Evolutionary conservation across 2,888 invertebrate species (phyloP).

Genomic region (Mallateleia sp.): DNA sequence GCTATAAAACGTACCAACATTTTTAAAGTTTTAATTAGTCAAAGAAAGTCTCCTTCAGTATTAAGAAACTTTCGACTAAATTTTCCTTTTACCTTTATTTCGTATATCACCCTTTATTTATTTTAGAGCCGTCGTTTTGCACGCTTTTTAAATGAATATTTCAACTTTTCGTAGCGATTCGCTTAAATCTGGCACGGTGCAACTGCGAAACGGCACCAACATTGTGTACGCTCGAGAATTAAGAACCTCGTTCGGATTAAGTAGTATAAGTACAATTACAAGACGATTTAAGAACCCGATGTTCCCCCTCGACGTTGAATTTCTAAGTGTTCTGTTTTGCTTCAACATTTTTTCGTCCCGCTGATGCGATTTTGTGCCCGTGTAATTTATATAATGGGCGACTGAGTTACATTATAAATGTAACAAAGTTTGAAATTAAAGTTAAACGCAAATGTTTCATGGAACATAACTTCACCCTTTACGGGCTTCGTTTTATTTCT

Average conservation of each 20-base stretch:
- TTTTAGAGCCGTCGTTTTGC: constrained; percentile 16
- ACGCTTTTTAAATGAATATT: constrained; percentile 32
- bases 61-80: not conserved
- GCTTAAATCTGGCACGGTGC: constrained; percentile 24
- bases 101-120: constrained; percentile 11
- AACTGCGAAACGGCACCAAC: constrained; percentile 40
- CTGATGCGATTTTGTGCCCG: not conserved
- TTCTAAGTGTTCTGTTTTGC: constrained; percentile 48
- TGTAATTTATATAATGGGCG: constrained; percentile 45
- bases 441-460: constrained; percentile 47
- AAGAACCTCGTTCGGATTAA: constrained; percentile 61
- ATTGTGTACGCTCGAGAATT: constrained; percentile 39
- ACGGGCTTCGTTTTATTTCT: constrained; percentile 24
- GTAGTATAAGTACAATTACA: constrained; percentile 60
- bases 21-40: constrained; percentile 39
- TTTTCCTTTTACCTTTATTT: constrained; percentile 13
- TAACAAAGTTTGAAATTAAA: constrained; percentile 48
- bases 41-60: not conserved
- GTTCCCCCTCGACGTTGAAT: constrained; percentile 39
- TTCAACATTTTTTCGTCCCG: constrained; percentile 10
- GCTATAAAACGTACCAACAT: no score
- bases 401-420: constrained; percentile 37
- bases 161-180: constrained; percentile 16
- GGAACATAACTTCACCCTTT: constrained; percentile 43
- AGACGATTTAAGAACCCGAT: constrained; percentile 53